A percentile compares a stretch with the other conserved stretches of the same genome.
These are phyloP conservation scores for Pseudotriccus pelzelni DNA, from an alignment of 2,797 vertebrate genomes.

Conservation along the genomic window DNA sequence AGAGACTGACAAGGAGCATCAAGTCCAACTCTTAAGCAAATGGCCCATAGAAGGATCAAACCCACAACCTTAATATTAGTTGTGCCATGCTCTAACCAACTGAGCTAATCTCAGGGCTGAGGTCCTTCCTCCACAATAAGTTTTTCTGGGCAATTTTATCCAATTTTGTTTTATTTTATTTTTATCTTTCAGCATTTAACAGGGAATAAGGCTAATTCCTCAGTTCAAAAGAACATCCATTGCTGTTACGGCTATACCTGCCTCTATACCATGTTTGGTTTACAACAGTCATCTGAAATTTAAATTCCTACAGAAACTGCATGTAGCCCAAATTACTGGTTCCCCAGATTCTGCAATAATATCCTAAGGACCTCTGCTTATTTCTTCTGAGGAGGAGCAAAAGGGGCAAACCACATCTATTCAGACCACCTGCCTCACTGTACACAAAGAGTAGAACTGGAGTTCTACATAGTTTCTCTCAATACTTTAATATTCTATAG, in stretches of 20 bases:
- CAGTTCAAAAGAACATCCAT: background rate
- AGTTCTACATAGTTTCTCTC: background rate
- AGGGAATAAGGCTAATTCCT: background rate
- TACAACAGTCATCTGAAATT: background rate
- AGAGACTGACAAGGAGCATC: background rate
- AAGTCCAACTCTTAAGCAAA: background rate
- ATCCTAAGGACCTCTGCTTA: background rate
- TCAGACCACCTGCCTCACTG: background rate
- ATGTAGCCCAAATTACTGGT: background rate
- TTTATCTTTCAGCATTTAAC: background rate
- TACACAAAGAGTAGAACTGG: background rate
- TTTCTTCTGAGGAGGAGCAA: background rate
- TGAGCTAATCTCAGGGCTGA: background rate
- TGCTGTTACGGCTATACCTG: background rate
- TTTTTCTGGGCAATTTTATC: background rate
- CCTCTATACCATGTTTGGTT: background rate
- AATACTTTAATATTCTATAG: background rate
- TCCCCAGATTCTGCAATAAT: background rate
- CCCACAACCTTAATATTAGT: background rate
- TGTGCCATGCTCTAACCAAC: background rate
- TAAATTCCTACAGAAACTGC: background rate
- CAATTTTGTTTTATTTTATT: background rate
- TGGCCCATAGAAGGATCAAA: background rate
- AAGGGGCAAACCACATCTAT: background rate
- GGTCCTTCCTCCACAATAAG: background rate